Base-by-base conservation (phyloP, 2,113 vertebrate genomes). In the Phyllostomus discolor region DNA sequence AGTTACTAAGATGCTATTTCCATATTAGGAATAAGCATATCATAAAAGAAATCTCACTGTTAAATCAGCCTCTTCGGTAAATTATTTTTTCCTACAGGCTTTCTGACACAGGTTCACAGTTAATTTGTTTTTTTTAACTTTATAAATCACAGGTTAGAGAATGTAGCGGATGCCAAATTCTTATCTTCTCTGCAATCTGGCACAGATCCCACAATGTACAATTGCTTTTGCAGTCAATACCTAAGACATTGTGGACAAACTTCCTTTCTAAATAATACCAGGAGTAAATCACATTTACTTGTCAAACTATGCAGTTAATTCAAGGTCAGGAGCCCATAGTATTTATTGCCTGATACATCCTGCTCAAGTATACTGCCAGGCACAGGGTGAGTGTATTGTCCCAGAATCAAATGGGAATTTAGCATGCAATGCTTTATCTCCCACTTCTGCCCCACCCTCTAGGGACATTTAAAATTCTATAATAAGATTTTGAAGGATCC, bases 261-360 rank as follows among this genome's bases (percentile, higher is more conserved):
- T 69, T 96, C 38, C 28, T 35, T 87, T 90, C 83, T 93, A 96
- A 97, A 90, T 95, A n/a, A 82, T 75, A 62, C 70, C 46, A 84
- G 57, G 81, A 97, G 52, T 90, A 96, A 94, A 94, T 96, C 72
- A 88, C 41, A 92, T 90, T 94, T 96, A 64, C 26, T 96, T 64
- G 96, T 90, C 94, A 86, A 90, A 92, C 11, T 69, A 38, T 95
- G 95, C 78, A 93, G 67, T 79, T 95, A 86, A 91, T 95, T 88
- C 64, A 87, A 94, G 67, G 88, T 95, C 84, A 97, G 87, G 69
- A 94, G n/a, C 57, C 66, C 22, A 4, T 22, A 3, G 33, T 57
- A 79, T 94, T 96, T 95, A 81, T 59, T 90, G 38, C 15, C 62
- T 81, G 38, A 81, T 85, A 43, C 1, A 31, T 41, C 11, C 33